Conservation (phyloP, 1,140 invertebrate genomes). For the silkworm (Bombyx mori) region ASM3026992v2 NC_085113.1:10593001-10593500, state of each 20-base stretch:
- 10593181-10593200: constrained; percentile 24
- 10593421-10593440: constrained; percentile 10
- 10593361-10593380: constrained; percentile 69
- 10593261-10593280: constrained; percentile 39
- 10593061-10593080: no score
- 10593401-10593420: constrained; percentile 41
- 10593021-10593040: no score
- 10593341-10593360: constrained; percentile 54
- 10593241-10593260: constrained; percentile 22
- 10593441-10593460: constrained; percentile 1
- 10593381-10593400: constrained; percentile 62
- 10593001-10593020: no score
- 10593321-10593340: constrained; percentile 45
- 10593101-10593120: no score
- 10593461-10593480: no score
- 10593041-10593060: no score
- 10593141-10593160: background rate
- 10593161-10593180: background rate
- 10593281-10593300: constrained; percentile 29
- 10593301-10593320: constrained; percentile 43
- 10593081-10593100: no score
- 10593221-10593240: constrained; percentile 36
- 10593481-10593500: no score
- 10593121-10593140: background rate
- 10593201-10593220: constrained; percentile 47